A percentile compares a stretch with the other conserved stretches of the same genome.
Evolutionary conservation across 2,888 invertebrate species (phyloP).

Genomic region (Mycalesis mineus): DNA sequence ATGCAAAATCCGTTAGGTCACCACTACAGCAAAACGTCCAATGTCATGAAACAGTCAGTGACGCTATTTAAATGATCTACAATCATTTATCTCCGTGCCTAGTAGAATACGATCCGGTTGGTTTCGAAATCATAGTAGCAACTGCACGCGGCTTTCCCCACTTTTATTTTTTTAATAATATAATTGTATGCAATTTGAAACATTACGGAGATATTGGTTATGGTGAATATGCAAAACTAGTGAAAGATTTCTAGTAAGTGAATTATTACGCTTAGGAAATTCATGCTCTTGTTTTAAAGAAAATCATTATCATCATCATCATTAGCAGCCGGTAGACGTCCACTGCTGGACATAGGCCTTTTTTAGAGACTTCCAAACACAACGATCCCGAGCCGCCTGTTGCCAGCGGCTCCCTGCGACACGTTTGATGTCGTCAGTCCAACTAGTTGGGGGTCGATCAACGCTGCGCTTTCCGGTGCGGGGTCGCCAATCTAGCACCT

Average conservation of each 20-base stretch:
- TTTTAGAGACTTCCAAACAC: too few species aligned
- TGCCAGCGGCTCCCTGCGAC: too few species aligned
- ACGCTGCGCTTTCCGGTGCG: too few species aligned
- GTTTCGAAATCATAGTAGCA: constrained; percentile 40
- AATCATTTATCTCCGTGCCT: constrained; percentile 43
- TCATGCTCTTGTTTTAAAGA: neutral
- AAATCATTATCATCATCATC: too few species aligned
- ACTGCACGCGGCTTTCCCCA: constrained; percentile 25
- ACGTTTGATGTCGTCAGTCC: too few species aligned
- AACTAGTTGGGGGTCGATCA: too few species aligned
- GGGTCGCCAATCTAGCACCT: too few species aligned
- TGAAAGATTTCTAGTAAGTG: neutral
- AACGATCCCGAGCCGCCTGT: too few species aligned
- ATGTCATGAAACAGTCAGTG: constrained; percentile 64
- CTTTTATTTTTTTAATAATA: constrained; percentile 22
- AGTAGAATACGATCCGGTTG: constrained; percentile 48
- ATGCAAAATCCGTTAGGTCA: neutral
- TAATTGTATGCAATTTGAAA: constrained; percentile 17
- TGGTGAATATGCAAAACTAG: neutral
- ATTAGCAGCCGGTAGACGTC: too few species aligned
- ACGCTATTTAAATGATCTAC: constrained; percentile 74
- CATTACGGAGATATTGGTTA: neutral
- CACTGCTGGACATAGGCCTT: too few species aligned
- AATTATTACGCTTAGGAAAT: neutral
- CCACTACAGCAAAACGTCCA: constrained; percentile 46